These are phyloP conservation scores for Cladopsammia gracilis DNA, from an alignment of 64 coral and sea anemone genomes.

Conservation along the genomic window DNA sequence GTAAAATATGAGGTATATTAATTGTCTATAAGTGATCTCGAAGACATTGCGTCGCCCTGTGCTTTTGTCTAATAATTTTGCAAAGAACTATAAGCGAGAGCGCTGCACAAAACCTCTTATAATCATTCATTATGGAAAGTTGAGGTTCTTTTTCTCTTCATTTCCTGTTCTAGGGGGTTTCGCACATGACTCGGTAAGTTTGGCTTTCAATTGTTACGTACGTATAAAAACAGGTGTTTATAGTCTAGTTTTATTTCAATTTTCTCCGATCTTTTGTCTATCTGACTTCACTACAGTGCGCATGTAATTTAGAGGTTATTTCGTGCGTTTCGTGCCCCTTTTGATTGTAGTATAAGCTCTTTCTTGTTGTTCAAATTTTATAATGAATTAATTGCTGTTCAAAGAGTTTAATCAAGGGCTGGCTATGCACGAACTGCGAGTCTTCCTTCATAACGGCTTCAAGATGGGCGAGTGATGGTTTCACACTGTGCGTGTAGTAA, in stretches of 20 bases:
- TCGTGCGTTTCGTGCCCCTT: neutral
- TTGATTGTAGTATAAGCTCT: neutral
- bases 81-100: neutral
- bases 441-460: neutral
- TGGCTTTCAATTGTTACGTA: slow-evolving; percentile 1
- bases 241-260: neutral
- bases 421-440: no score
- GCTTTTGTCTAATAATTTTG: slow-evolving; percentile 16
- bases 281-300: neutral
- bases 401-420: neutral
- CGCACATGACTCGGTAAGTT: neutral
- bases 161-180: neutral
- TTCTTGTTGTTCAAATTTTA: neutral
- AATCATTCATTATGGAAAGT: neutral
- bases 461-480: neutral
- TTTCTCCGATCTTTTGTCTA: neutral
- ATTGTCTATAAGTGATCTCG: slow-evolving; percentile 84
- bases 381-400: slow-evolving; percentile 1
- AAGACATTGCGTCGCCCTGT: slow-evolving; percentile 71
- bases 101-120: neutral
- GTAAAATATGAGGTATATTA: slow-evolving; percentile 76
- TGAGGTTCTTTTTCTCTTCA: neutral
- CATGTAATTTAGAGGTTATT: neutral
- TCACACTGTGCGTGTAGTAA: neutral
- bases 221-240: neutral